phyloP scores from a whole-genome alignment of 2,113 vertebrate genomes.

The Pelecanoides urinatrix region DNA sequence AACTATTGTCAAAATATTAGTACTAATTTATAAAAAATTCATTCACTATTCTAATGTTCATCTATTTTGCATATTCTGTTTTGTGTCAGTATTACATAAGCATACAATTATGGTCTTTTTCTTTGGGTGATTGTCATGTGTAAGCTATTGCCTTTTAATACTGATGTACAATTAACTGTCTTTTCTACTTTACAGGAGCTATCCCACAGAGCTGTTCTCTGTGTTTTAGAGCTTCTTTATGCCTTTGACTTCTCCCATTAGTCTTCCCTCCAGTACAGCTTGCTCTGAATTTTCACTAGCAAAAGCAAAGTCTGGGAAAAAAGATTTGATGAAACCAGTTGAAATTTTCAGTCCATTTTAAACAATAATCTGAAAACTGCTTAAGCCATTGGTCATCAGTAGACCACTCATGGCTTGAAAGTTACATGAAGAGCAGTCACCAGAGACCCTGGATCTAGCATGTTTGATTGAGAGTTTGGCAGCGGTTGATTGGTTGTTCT shows the following conservation, averaged over 20 bases:
- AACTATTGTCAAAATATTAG: neutral
- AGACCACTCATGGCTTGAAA: neutral
- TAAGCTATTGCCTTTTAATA: neutral
- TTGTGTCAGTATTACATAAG: neutral
- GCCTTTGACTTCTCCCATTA: neutral
- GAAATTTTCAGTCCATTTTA: neutral
- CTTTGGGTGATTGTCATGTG: neutral
- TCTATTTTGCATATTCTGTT: neutral
- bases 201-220: neutral
- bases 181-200: neutral
- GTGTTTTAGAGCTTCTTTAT: neutral
- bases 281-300: neutral
- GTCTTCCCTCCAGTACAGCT: neutral
- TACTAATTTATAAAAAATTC: neutral
- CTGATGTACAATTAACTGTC: neutral
- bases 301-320: neutral
- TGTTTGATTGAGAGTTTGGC: neutral
- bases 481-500: neutral
- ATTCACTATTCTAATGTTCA: neutral
- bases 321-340: neutral
- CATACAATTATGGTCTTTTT: neutral
- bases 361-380: neutral
- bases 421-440: neutral
- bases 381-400: neutral
- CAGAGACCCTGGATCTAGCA: neutral